Conservation (phyloP, 2,797 vertebrate genomes). For the Agapornis canus region DNA sequence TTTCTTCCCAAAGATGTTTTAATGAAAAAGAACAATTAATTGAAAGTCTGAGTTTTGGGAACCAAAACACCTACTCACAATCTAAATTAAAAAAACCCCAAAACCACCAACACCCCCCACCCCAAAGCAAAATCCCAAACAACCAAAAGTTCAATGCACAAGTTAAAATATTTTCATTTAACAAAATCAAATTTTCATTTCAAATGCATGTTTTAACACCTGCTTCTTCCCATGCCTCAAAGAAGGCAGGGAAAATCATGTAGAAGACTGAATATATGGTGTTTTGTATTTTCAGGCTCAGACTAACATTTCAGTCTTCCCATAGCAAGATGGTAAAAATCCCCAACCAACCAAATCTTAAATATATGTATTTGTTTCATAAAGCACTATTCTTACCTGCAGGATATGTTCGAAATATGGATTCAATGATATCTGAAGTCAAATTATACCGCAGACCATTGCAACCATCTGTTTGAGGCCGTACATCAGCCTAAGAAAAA, state of each 20-base stretch:
- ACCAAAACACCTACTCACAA: background rate
- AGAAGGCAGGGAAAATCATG: background rate
- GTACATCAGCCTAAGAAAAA: conserved; percentile 90
- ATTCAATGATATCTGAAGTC: conserved; percentile 97
- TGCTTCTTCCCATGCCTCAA: background rate
- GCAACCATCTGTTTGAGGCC: conserved; percentile 97
- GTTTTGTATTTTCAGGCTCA: background rate
- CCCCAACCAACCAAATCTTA: background rate
- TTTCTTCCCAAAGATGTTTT: background rate
- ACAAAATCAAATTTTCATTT: background rate
- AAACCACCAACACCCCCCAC: no score
- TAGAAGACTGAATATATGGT: background rate
- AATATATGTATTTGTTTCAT: background rate
- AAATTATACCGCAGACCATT: conserved; percentile 97
- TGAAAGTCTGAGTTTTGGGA: background rate
- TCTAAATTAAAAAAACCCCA: background rate
- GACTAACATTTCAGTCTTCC: background rate
- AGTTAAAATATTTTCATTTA: background rate
- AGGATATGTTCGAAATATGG: conserved; percentile 98
- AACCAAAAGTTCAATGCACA: background rate
- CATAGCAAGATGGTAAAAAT: background rate
- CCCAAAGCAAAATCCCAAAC: background rate
- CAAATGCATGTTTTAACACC: background rate
- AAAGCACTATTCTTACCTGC: conserved; percentile 82
- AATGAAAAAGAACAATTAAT: background rate